Percentiles rank a stretch among this genome's conserved stretches.
These are phyloP conservation scores for Lateolabrax maculatus DNA, from an alignment of 2,797 vertebrate species.

Conservation along the genomic window DNA sequence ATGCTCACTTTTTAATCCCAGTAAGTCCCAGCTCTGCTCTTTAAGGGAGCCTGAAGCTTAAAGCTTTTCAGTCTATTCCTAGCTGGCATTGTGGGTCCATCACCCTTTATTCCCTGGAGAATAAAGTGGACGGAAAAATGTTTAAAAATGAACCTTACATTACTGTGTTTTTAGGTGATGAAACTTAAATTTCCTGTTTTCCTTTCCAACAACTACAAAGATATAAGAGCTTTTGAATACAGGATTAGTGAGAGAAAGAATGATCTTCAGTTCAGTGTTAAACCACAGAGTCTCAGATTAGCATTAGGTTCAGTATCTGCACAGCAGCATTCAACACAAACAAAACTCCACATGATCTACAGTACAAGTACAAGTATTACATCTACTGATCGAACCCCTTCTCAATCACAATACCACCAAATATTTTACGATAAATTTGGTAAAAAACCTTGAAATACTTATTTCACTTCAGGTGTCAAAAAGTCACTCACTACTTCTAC, in stretches of 20 bases:
- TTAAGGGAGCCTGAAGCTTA: constrained; percentile 53
- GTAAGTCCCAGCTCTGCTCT: constrained; percentile 56
- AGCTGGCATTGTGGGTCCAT: constrained; percentile 7
- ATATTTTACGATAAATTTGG: not conserved
- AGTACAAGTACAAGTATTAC: not conserved
- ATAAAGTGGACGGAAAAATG: constrained; percentile 17
- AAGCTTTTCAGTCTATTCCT: constrained; percentile 29
- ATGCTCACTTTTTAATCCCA: constrained; percentile 70
- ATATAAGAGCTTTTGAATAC: not conserved
- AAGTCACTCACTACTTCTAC: not conserved
- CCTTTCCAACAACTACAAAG: not conserved
- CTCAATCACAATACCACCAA: not conserved
- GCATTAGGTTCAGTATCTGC: constrained; percentile 26
- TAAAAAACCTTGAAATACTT: not conserved
- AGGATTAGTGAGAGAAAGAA: constrained; percentile 43
- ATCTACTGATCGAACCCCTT: not conserved
- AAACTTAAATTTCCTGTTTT: constrained; percentile 5
- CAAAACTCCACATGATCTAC: not conserved
- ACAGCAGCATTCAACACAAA: constrained; percentile 1
- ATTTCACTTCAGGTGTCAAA: not conserved
- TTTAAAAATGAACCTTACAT: constrained; percentile 21
- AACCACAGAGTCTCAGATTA: constrained; percentile 39
- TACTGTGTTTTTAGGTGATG: constrained; percentile 22
- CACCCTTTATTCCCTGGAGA: constrained; percentile 14
- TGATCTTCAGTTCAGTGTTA: constrained; percentile 43